These are phyloP conservation scores for Oophaga sylvatica DNA, from an alignment of 2,797 vertebrate genomes.

Conservation along the genomic window DNA sequence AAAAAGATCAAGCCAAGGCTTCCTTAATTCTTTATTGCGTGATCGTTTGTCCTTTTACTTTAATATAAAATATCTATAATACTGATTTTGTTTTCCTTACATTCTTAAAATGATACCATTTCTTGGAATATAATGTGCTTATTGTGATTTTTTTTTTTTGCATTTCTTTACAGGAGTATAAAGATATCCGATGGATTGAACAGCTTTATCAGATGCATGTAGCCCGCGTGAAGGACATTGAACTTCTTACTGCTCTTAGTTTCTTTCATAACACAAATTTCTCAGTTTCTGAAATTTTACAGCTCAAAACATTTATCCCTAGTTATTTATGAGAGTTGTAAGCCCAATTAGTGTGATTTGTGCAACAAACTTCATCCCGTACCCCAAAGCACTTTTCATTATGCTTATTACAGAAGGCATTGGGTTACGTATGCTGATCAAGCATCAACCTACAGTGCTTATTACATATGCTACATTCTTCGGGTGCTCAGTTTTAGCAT, in stretches of 20 bases:
- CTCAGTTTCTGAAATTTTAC: constrained; percentile 85
- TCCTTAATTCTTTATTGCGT: too few relatives aligned
- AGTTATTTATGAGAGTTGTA: constrained; percentile 67
- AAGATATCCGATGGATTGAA: constrained; percentile 80
- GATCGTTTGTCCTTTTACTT: too few relatives aligned
- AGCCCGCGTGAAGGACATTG: constrained; percentile 86
- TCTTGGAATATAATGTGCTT: background rate
- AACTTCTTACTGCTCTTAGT: constrained; percentile 90
- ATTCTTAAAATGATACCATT: background rate
- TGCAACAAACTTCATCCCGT: background rate
- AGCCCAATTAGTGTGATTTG: background rate
- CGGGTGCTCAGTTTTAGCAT: background rate
- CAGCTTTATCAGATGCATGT: constrained; percentile 83
- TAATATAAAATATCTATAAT: too few relatives aligned
- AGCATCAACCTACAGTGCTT: background rate
- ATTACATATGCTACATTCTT: background rate
- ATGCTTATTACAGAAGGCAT: background rate
- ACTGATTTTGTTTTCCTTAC: too few relatives aligned
- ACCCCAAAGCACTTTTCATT: background rate
- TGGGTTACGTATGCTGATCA: background rate
- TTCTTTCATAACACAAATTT: constrained; percentile 88
- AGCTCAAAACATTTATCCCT: constrained; percentile 87
- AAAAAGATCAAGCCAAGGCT: too few relatives aligned
- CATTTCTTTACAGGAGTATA: constrained; percentile 63
- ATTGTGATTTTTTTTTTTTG: background rate